Evolutionary conservation across 2,797 vertebrate genomes (phyloP), one percentile per base, ranked within the genome.

Genomic region (Sebastes iracundus): DNA sequence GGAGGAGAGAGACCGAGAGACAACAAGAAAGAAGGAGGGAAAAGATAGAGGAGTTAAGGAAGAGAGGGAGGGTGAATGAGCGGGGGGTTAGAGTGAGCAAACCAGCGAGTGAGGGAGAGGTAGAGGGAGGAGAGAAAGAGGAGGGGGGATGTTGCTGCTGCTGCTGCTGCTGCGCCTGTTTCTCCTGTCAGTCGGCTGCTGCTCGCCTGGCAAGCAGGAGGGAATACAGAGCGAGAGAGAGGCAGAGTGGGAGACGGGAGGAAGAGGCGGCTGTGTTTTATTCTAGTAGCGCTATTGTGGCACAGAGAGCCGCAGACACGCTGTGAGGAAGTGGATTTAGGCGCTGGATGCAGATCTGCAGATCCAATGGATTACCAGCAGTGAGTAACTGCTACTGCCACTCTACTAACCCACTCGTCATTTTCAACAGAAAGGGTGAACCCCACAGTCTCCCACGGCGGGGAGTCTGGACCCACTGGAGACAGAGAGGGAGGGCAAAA

Each of bases 111-210:
- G 79, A 85, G 69, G 52, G 81, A 84, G 92, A 90, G 85, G 64
- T 59, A 81, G 84, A 84, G 90, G 79, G 92, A 89, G 81, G 88
- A 87, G 86, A 87, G 89, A 82, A 66, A 65, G 81, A 62, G 69
- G 72, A 64, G 83, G 83, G 80, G 61, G 82, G 62, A 83, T 83
- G 91, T 62, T 88, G 58, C 28, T 46, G 62, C 16, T 69, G 87
- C 70, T 67, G 87, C 70, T 90, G 85, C 84, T 83, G 89, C 86
- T 93, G 94, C 82, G 82, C 92, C 93, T 94, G 88, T 92, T 93
- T 93, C 93, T 91, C 79, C 94, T 97, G 94, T 96, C 97, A 97
- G 96, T 96, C 91, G 93, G 95, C 95, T 95, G 94, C 93, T 88
- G 94, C 86, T 92, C 73, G 88, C 92, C 92, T 81, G 88, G 86